Conservation (phyloP, 2,113 vertebrate genomes). For the Gymnogyps californianus region DNA sequence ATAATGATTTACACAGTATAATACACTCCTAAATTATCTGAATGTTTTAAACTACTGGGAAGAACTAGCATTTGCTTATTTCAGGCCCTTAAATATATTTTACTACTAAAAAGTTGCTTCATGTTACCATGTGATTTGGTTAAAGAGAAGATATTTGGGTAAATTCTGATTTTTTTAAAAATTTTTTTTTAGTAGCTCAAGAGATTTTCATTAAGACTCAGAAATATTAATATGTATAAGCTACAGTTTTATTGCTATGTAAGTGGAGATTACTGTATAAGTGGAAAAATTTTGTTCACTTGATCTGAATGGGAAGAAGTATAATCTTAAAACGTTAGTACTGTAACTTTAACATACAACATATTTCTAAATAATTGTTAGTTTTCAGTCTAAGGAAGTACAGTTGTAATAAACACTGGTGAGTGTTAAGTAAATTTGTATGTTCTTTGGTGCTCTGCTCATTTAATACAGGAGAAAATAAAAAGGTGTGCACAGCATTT, state of each 20-base stretch:
- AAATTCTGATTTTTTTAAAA: background rate
- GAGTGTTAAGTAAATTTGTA: background rate
- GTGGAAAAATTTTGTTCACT: background rate
- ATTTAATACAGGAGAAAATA: background rate
- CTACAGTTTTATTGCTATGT: background rate
- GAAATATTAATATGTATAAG: background rate
- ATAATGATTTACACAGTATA: background rate
- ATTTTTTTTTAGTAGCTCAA: background rate
- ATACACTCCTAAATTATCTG: background rate
- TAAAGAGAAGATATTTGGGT: background rate
- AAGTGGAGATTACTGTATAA: background rate
- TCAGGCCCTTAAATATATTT: background rate
- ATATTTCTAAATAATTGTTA: background rate
- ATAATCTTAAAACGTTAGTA: background rate
- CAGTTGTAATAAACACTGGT: background rate
- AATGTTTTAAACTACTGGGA: background rate
- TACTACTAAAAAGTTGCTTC: background rate
- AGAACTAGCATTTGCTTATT: background rate
- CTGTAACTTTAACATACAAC: background rate
- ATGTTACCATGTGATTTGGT: background rate
- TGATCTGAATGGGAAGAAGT: background rate
- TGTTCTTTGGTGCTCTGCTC: background rate
- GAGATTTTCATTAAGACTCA: background rate
- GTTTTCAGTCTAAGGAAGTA: background rate
- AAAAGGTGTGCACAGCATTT: background rate